phyloP scores from a whole-genome alignment of 2,797 vertebrate species.

The Siniperca undulata region DNA sequence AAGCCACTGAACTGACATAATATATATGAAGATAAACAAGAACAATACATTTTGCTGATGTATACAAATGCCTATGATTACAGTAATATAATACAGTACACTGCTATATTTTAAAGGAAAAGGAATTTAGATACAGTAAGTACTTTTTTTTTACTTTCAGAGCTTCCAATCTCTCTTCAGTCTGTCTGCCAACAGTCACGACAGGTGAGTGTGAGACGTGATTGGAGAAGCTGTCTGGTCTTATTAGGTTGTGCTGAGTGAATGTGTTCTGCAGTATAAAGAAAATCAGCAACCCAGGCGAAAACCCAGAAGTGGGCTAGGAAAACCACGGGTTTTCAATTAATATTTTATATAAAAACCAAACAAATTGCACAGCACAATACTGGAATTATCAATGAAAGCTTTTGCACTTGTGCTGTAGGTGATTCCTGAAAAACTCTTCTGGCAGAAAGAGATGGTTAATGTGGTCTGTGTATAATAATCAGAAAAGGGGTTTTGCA shows the following conservation, averaged over 20 bases:
- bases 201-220: constrained; percentile 24
- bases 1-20: background rate
- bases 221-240: constrained; percentile 7
- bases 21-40: constrained; percentile 4
- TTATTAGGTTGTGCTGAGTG: constrained; percentile 14
- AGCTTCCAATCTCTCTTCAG: background rate
- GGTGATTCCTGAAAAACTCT: background rate
- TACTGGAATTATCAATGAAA: background rate
- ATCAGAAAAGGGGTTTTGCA: no score
- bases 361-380: background rate
- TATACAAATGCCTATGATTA: background rate
- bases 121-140: background rate
- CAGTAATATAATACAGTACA: background rate
- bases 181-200: constrained; percentile 9
- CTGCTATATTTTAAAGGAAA: background rate
- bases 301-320: background rate
- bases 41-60: background rate
- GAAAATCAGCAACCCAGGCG: background rate
- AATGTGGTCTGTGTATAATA: background rate
- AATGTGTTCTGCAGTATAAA: background rate
- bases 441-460: background rate
- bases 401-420: background rate
- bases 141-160: background rate
- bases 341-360: background rate
- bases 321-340: background rate